Percentiles rank a stretch among this genome's conserved stretches.
Evolutionary conservation across 1,140 invertebrate species (phyloP).

Genomic region (Drosophila pseudoananassae): DNA sequence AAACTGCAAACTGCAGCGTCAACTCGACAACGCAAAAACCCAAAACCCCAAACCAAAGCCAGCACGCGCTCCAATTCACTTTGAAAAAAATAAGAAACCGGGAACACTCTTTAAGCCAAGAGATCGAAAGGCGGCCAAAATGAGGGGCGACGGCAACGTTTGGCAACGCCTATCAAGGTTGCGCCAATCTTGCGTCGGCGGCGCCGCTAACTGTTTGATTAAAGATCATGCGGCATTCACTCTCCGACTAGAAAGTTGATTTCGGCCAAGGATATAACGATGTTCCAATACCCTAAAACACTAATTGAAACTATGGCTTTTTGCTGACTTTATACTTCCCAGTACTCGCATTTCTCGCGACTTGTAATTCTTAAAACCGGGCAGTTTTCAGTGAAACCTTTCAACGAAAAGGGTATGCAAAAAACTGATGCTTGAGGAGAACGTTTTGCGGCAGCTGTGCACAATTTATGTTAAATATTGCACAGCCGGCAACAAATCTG

Average conservation of each 20-base stretch:
- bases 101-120: neutral
- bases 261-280: neutral
- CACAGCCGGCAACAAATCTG: constrained; percentile 61
- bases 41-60: constrained; percentile 3
- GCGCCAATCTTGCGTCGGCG: constrained; percentile 69
- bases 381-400: neutral
- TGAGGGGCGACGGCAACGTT: constrained; percentile 4
- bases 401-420: constrained; percentile 33
- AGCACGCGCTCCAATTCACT: constrained; percentile 63
- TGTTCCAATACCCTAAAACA: neutral
- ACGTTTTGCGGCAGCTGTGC: constrained; percentile 54
- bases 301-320: no score
- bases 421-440: constrained; percentile 26
- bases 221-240: constrained; percentile 42
- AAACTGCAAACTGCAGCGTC: constrained; percentile 30
- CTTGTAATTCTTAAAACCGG: neutral
- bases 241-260: constrained; percentile 24
- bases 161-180: constrained; percentile 70
- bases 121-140: constrained; percentile 3
- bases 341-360: neutral
- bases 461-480: constrained; percentile 75
- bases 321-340: no score
- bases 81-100: constrained; percentile 9
- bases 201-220: constrained; percentile 74
- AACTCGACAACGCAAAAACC: constrained; percentile 3